Evolutionary conservation across 2,888 invertebrate species (phyloP).

Genomic region (Megamerina dolium): DNA sequence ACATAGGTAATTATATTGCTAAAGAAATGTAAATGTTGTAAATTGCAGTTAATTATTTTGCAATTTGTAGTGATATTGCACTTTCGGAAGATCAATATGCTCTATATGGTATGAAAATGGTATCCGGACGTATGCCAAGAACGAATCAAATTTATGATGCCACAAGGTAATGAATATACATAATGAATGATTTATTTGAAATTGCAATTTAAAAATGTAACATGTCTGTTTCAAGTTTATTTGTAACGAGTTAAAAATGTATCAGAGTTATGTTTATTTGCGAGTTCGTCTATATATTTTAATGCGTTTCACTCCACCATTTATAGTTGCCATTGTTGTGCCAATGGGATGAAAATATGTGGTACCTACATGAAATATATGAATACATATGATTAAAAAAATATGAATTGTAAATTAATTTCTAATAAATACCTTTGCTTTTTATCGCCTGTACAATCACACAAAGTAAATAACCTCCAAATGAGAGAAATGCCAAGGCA

Average conservation of each 20-base stretch:
- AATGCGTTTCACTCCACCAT: slow-evolving; percentile 39
- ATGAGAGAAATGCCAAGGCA: slow-evolving; percentile 73
- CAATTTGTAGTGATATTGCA: slow-evolving; percentile 57
- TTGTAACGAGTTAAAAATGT: neutral
- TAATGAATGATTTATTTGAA: neutral
- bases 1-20: slow-evolving; percentile 50
- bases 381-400: slow-evolving; percentile 4
- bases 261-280: slow-evolving; percentile 3
- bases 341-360: slow-evolving; percentile 46
- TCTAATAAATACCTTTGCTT: slow-evolving; percentile 52
- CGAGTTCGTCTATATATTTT: slow-evolving; percentile 42
- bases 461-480: slow-evolving; percentile 76
- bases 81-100: slow-evolving; percentile 66
- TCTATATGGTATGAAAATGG: slow-evolving; percentile 62
- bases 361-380: slow-evolving; percentile 35
- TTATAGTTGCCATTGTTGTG: slow-evolving; percentile 30
- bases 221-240: neutral
- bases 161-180: slow-evolving; percentile 35
- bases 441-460: slow-evolving; percentile 70
- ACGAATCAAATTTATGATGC: slow-evolving; percentile 51
- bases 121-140: slow-evolving; percentile 53
- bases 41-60: neutral
- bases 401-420: neutral
- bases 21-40: neutral
- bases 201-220: neutral